Evolutionary conservation across 2,113 vertebrate species (phyloP).

Genomic region (Prietella phreatophila): DNA sequence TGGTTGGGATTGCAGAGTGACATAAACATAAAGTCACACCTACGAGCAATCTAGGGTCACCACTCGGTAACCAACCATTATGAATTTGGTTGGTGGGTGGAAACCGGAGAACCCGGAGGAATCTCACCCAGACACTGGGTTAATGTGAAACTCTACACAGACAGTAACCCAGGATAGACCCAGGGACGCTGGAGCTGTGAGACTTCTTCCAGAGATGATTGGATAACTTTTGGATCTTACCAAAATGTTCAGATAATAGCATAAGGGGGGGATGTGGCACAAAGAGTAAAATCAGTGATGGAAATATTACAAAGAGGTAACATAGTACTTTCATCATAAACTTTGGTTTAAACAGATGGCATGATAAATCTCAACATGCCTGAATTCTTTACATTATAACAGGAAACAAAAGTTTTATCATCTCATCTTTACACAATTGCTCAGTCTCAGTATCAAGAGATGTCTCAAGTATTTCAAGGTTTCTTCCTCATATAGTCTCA

Average conservation of each 20-base stretch:
- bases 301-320: not conserved
- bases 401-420: not conserved
- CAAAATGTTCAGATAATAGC: no score
- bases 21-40: no score
- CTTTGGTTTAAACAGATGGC: no score
- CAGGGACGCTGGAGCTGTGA: not conserved
- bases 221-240: not conserved
- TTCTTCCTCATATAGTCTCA: no score
- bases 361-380: not conserved
- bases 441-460: not conserved
- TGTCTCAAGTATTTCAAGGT: no score
- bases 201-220: not conserved
- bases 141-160: not conserved
- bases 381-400: not conserved
- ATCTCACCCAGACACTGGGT: no score
- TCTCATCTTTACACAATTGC: not conserved
- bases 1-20: not conserved
- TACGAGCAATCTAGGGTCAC: no score
- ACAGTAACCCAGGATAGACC: not conserved
- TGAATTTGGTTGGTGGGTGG: no score
- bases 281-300: not conserved
- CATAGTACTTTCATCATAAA: not conserved
- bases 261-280: not conserved
- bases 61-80: no score
- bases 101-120: no score